These are phyloP conservation scores for Bos taurus DNA, from an alignment of 2,113 vertebrate species.

Conservation along the genomic window DNA sequence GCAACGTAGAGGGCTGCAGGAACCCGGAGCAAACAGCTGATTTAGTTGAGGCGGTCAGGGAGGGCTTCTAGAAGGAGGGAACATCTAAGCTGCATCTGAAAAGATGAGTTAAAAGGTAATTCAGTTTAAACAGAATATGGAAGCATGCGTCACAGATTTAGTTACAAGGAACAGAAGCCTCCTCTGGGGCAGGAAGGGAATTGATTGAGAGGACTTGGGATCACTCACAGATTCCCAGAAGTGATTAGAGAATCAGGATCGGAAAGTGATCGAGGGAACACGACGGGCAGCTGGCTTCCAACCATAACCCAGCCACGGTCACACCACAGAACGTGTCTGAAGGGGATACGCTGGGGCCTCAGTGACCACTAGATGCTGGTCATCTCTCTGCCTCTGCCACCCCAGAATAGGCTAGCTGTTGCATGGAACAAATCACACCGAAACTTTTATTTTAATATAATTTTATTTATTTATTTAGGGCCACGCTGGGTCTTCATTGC, in stretches of 20 bases:
- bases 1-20: fast-evolving
- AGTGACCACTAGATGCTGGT: not conserved
- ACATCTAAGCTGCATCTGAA: not conserved
- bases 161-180: not conserved
- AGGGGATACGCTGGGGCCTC: not conserved
- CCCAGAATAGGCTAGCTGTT: not conserved
- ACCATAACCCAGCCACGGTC: not conserved
- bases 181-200: not conserved
- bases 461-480: not conserved
- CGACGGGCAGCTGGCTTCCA: not conserved
- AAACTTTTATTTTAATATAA: not conserved
- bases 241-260: not conserved
- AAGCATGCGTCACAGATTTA: not conserved
- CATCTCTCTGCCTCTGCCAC: not conserved
- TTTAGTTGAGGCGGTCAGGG: not conserved
- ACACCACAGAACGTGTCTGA: not conserved
- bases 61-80: conserved; percentile 6
- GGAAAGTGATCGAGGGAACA: not conserved
- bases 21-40: not conserved
- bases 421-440: fast-evolving
- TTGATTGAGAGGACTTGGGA: not conserved
- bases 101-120: not conserved
- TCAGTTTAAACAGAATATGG: not conserved
- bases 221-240: conserved; percentile 1
- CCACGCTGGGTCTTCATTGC: not conserved